Evolutionary conservation across 23 tunicate genomes (phyloP).

Genomic region (Corella eumyota): DNA sequence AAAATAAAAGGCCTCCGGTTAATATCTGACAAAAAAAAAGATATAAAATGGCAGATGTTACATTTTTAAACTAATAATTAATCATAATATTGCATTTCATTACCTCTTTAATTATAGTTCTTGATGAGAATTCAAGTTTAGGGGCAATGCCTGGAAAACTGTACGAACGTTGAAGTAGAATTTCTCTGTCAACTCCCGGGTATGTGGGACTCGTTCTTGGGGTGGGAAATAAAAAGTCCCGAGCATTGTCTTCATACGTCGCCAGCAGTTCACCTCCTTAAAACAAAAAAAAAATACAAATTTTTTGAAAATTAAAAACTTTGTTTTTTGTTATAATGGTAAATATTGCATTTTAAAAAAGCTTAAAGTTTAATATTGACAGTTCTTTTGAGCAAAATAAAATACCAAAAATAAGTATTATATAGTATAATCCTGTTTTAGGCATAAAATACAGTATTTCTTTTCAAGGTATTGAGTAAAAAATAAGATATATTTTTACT

Average conservation of each 20-base stretch:
- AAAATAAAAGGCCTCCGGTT: too few relatives aligned
- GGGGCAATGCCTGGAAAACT: constrained; percentile 94
- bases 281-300: neutral
- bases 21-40: too few relatives aligned
- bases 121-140: constrained; percentile 87
- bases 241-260: constrained; percentile 73
- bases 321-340: neutral
- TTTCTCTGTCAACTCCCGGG: constrained; percentile 97
- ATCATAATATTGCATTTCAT: too few relatives aligned
- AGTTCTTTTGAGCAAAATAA: too few relatives aligned
- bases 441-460: too few relatives aligned
- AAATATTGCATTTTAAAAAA: neutral
- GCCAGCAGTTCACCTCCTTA: constrained; percentile 84
- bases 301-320: neutral
- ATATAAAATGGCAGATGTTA: too few relatives aligned
- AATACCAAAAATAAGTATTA: too few relatives aligned
- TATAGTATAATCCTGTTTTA: too few relatives aligned
- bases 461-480: too few relatives aligned
- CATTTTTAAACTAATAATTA: too few relatives aligned
- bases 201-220: constrained; percentile 82
- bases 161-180: constrained; percentile 56
- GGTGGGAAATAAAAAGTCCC: constrained; percentile 98
- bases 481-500: too few relatives aligned
- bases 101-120: constrained; percentile 91
- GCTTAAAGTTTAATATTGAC: too few relatives aligned